phyloP scores from a whole-genome alignment of 2,888 invertebrate genomes.

The Melieria omissa region DNA sequence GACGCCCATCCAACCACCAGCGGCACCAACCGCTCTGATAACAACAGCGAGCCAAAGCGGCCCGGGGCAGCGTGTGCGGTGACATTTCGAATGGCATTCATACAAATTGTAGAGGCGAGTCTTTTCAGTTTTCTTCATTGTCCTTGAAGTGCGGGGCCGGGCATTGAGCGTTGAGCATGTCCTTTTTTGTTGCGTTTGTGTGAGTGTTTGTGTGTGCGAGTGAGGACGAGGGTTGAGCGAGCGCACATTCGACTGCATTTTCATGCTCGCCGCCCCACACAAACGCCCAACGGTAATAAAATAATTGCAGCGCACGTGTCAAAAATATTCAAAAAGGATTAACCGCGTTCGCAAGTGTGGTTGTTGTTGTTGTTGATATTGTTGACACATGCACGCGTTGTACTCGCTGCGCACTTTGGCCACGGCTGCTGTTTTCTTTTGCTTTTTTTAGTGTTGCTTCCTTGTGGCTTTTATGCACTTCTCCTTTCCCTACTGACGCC shows the following conservation, averaged over 20 bases:
- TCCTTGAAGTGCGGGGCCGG: slow-evolving; percentile 32
- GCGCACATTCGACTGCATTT: background rate
- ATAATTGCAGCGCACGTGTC: slow-evolving; percentile 64
- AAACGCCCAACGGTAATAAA: slow-evolving; percentile 53
- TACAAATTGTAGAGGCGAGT: slow-evolving; percentile 45
- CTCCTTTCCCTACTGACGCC: no score
- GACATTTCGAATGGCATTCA: slow-evolving; percentile 33
- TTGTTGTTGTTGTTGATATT: no score
- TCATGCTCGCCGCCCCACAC: slow-evolving; percentile 4
- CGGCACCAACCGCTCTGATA: slow-evolving; percentile 12
- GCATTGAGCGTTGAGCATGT: slow-evolving; percentile 1
- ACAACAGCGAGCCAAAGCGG: background rate
- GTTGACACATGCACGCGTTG: no score
- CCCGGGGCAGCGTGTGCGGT: slow-evolving; percentile 20
- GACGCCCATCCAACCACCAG: slow-evolving; percentile 14
- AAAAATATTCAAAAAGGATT: slow-evolving; percentile 49
- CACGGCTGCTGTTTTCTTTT: no score
- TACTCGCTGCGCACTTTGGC: no score
- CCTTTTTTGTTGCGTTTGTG: background rate
- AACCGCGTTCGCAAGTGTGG: no score
- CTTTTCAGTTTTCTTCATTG: slow-evolving; percentile 35
- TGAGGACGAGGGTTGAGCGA: slow-evolving; percentile 1
- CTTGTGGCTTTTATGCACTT: no score
- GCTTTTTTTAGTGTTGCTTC: no score
- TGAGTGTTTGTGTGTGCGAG: slow-evolving; percentile 21